Base-by-base conservation (phyloP, 2,113 vertebrate species). In the Xiphophorus couchianus region DNA sequence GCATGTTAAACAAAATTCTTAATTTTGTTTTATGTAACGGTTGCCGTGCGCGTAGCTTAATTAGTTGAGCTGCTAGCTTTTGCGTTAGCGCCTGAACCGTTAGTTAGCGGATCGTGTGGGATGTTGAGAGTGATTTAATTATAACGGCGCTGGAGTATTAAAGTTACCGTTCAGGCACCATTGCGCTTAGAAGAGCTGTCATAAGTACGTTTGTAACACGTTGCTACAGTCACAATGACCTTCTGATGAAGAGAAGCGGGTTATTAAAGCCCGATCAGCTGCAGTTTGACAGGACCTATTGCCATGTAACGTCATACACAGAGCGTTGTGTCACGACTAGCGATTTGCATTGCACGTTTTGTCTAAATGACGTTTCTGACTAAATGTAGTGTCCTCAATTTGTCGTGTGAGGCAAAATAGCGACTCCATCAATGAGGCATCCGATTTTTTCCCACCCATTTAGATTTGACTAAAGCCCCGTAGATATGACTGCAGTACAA, bases 301-400 rank as follows among this genome's bases (percentile, higher is more conserved):
- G 63, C 29, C 48, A 28, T 28, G 28, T 67, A 17, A 71, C 37
- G 68, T 35, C 61, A 66, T 2, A 62, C 35, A 58, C 11, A 27
- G 14, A 69, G 30, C 31, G 51, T 60, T 37, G 62, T 79, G 76
- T 88, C 83, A 85, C 83, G 81, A 84, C 86, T 25, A n/a, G 60
- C 13, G 62, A 4, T 71, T 77, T 71, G 62, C 67, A 37, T 60
- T 42, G 17, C 42, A 31, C 31, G 29, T 64, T 33, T 19, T 33
- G 3, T 64, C 33, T 5, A 19, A 19, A 8, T 31, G 9, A 33
- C 62, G 3, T n/a, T 75, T 29, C 51, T 6, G 51, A 25, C 25
- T 10, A 25, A n/a, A 58, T n/a, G 25, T 25, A 10, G 11, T n/a
- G 22, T 6, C 51, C 22, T 25, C 51, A 8, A n/a, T 58, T 2